phyloP scores from a whole-genome alignment of 2,797 vertebrate species.

The Gallinago solitaria region DNA sequence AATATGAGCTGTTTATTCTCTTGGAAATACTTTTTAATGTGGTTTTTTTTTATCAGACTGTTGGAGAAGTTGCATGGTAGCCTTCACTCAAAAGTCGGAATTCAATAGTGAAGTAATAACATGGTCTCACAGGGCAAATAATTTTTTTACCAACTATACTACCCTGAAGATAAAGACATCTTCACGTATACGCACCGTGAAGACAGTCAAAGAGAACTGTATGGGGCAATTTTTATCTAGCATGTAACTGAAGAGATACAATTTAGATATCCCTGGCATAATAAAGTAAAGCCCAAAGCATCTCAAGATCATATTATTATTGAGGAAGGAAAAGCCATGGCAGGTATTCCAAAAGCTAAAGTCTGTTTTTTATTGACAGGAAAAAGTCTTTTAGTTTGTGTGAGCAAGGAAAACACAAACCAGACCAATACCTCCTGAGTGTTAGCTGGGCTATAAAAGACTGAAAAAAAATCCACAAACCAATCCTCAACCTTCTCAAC shows the following conservation, averaged over 20 bases:
- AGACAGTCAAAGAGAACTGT: background rate
- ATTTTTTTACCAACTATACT: background rate
- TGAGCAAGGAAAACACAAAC: background rate
- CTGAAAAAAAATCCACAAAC: background rate
- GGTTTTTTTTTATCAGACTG: background rate
- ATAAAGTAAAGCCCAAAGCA: conserved; percentile 31
- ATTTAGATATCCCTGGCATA: conserved; percentile 42
- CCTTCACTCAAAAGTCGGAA: background rate
- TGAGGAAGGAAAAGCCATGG: background rate
- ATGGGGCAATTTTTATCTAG: conserved; percentile 7
- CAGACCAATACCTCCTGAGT: background rate
- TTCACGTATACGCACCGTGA: background rate
- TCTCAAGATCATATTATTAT: background rate
- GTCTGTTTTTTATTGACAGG: background rate
- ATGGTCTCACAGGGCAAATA: background rate
- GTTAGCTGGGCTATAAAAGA: background rate
- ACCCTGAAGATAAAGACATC: background rate
- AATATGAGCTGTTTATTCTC: background rate
- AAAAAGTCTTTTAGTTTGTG: background rate
- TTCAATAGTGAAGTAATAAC: background rate
- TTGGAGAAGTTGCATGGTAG: background rate
- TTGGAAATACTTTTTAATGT: background rate
- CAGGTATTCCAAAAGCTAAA: background rate
- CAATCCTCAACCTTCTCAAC: background rate
- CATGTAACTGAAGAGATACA: conserved; percentile 22